phyloP scores from a whole-genome alignment of 2,113 vertebrate species.

The Stigmatopora nigra region DNA sequence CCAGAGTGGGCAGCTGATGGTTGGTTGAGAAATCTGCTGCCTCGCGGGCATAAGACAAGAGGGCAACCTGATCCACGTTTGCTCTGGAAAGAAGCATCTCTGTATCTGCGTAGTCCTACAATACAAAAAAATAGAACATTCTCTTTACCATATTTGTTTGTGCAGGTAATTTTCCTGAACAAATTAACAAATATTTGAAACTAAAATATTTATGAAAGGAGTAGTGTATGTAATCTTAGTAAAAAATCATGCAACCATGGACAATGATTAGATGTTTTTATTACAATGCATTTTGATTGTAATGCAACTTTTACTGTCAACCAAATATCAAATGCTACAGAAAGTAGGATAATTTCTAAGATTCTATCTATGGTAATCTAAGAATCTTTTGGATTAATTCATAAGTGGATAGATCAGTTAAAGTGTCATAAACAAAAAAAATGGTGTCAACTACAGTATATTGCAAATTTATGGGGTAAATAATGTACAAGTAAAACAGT shows the following conservation, averaged over 20 bases:
- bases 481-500: background rate
- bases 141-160: too few species aligned
- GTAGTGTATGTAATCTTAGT: too few species aligned
- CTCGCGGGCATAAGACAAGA: conserved; percentile 86
- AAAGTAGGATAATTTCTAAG: background rate
- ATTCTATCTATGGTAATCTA: too few species aligned
- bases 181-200: too few species aligned
- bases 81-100: conserved; percentile 88
- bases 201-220: too few species aligned
- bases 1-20: conserved; percentile 85
- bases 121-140: background rate
- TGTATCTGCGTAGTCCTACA: conserved; percentile 87
- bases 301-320: too few species aligned
- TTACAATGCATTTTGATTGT: too few species aligned
- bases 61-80: conserved; percentile 91
- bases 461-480: background rate
- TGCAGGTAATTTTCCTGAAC: too few species aligned
- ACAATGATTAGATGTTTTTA: too few species aligned
- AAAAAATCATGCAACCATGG: too few species aligned
- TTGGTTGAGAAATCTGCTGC: conserved; percentile 96
- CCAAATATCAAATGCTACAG: too few species aligned
- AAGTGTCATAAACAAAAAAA: background rate
- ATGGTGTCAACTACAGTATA: background rate
- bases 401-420: background rate
- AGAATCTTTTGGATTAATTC: background rate